Evolutionary conservation across 2,888 invertebrate genomes (phyloP), one percentile per base, ranked within the genome.

Genomic region (Drosophila nigritarsus): DNA sequence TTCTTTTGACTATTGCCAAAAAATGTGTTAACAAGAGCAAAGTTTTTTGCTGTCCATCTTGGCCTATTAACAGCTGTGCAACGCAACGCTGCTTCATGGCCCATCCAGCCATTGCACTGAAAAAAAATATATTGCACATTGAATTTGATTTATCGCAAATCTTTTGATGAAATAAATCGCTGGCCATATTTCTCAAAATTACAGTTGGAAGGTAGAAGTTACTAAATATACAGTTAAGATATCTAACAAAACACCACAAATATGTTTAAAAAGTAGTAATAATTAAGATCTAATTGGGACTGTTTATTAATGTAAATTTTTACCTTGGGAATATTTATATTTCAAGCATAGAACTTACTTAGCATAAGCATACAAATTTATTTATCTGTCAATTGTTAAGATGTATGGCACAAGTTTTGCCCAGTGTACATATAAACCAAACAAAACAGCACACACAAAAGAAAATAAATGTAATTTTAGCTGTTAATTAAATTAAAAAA

Each of bases 401-500:
- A 45, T 45, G 7, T 3, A 20, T 20, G 42, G 3, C 45, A 20
- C 13, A 20, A 7, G 5, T 53, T 54, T 36, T 36, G 0, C 7
- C 2, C 27, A 27, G 36, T 36, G 54, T 30, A 30, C 29, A 38
- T 42, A 63, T 62, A 55, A 68, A 58, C 50, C 55, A 60, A 68
- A 71, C 74, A 51, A 68, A 64, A 74, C 50, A 65, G 18, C 53
- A 61, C 30, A 61, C 13, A 73, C 40, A 54, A 63, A 49, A 64
- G 48, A 64, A 68, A 73, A 71, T 64, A 70, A 77, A 78, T 80
- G 76, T 87, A 83, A 89, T 87, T 89, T 85, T 50, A 73, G 89
- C 77, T 87, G 87, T 87, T 87, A 87, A 87, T 87, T 87, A 87
- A 87, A 87, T 89, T 89, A 83, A 84, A 87, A 83, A 65, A 56